A percentile compares a stretch with the other conserved stretches of the same genome.
Evolutionary conservation across 2,888 invertebrate species (phyloP).

Genomic region (Aporophyla nigra): DNA sequence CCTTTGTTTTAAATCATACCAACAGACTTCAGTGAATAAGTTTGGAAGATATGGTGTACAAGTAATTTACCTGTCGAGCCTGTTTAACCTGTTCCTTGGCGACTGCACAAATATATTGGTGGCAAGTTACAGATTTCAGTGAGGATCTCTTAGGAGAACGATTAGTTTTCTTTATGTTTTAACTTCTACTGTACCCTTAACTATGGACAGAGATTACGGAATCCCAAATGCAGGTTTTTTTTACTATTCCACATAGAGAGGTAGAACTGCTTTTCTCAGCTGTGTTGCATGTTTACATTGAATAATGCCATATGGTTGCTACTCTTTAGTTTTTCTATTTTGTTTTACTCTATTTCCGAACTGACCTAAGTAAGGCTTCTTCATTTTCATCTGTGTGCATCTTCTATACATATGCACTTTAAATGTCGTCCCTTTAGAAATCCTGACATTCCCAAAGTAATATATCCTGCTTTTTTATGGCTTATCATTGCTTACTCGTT

Average conservation of each 20-base stretch:
- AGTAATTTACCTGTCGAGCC: constrained; percentile 49
- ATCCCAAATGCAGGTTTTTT: constrained; percentile 52
- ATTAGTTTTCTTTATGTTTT: constrained; percentile 35
- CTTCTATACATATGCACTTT: constrained; percentile 11
- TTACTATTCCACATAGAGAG: constrained; percentile 42
- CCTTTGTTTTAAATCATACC: constrained; percentile 43
- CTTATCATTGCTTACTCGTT: constrained; percentile 45
- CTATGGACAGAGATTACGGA: constrained; percentile 52
- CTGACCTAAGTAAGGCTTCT: constrained; percentile 15
- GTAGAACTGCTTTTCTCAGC: constrained; percentile 51
- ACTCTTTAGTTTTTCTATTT: constrained; percentile 8
- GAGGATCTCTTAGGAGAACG: constrained; percentile 29
- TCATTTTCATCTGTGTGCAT: constrained; percentile 17
- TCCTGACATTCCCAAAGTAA: neutral
- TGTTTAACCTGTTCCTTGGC: constrained; percentile 51
- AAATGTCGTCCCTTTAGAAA: neutral
- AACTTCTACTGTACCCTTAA: constrained; percentile 18
- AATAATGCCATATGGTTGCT: constrained; percentile 33
- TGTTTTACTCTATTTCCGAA: constrained; percentile 8
- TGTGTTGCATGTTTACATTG: constrained; percentile 41
- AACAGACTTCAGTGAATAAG: constrained; percentile 35
- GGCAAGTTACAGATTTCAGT: constrained; percentile 62
- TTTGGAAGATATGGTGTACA: constrained; percentile 52
- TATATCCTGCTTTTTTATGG: constrained; percentile 37
- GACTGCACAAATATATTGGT: constrained; percentile 46